A percentile compares a stretch with the other conserved stretches of the same genome.
Conservation (phyloP, 2,797 vertebrate species). For the Paramormyrops hopkinsi region DNA sequence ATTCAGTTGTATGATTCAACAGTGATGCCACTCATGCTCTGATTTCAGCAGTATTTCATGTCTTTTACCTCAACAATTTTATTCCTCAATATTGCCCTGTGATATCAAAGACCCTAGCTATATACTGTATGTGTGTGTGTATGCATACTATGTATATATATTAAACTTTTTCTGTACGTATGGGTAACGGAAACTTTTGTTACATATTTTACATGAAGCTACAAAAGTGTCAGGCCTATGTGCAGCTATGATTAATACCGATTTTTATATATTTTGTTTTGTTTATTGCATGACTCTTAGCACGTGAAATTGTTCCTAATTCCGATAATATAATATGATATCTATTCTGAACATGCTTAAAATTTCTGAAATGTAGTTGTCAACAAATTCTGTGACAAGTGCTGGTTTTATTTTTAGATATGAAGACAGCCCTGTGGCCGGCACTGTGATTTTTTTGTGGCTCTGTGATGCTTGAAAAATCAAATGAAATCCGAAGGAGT, state of each 20-base stretch:
- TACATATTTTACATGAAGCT: background rate
- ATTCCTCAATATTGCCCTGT: background rate
- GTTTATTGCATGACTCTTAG: background rate
- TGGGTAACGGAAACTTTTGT: background rate
- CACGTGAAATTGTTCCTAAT: background rate
- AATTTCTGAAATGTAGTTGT: background rate
- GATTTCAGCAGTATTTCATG: conserved; percentile 14
- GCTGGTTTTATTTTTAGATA: background rate
- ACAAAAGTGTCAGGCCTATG: background rate
- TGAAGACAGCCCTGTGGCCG: background rate
- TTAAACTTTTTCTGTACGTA: background rate
- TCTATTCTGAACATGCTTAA: background rate
- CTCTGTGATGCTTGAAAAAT: background rate
- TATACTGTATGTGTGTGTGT: background rate
- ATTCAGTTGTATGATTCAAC: conserved; percentile 27
- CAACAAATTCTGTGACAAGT: background rate
- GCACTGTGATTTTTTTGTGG: background rate
- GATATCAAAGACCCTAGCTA: background rate
- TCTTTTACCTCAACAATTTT: background rate
- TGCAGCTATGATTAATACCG: background rate
- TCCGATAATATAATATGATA: background rate
- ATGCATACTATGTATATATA: background rate
- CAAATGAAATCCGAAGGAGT: background rate
- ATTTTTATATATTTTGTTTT: background rate
- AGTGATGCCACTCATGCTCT: conserved; percentile 2